Conservation (phyloP, 2,888 invertebrate genomes). For the Odontocolon sp. region DNA sequence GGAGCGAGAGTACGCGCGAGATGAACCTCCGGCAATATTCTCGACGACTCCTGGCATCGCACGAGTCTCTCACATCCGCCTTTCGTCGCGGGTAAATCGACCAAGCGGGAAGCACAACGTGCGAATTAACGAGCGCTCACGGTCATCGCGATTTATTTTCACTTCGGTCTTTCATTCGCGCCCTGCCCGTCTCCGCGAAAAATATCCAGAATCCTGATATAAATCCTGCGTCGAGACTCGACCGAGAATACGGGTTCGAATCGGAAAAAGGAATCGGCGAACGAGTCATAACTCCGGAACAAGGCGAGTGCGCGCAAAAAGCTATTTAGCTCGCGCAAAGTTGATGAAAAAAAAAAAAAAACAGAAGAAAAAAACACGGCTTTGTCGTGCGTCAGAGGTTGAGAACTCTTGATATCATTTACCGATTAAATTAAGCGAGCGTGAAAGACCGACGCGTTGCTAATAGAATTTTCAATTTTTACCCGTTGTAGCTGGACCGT, state of each 20-base stretch:
- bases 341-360: background rate
- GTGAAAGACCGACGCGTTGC: background rate
- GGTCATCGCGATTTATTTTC: conserved; percentile 62
- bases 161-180: conserved; percentile 21
- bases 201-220: conserved; percentile 53
- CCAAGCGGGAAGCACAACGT: conserved; percentile 31
- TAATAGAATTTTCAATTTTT: conserved; percentile 36
- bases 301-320: background rate
- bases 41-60: conserved; percentile 1
- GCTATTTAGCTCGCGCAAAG: background rate
- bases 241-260: background rate
- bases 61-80: conserved; percentile 34
- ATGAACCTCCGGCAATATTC: conserved; percentile 56
- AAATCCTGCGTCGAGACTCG: conserved; percentile 47
- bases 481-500: no score
- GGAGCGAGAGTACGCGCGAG: background rate
- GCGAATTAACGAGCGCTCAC: conserved; percentile 62
- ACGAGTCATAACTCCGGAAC: conserved; percentile 32
- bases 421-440: conserved; percentile 1
- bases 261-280: conserved; percentile 26
- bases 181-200: conserved; percentile 38
- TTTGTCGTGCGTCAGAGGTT: conserved; percentile 3
- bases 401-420: background rate
- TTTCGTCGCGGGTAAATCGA: conserved; percentile 32
- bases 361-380: background rate